These are phyloP conservation scores for Phenganax marumi DNA, from an alignment of 92 coral and sea anemone genomes.

Conservation along the genomic window DNA sequence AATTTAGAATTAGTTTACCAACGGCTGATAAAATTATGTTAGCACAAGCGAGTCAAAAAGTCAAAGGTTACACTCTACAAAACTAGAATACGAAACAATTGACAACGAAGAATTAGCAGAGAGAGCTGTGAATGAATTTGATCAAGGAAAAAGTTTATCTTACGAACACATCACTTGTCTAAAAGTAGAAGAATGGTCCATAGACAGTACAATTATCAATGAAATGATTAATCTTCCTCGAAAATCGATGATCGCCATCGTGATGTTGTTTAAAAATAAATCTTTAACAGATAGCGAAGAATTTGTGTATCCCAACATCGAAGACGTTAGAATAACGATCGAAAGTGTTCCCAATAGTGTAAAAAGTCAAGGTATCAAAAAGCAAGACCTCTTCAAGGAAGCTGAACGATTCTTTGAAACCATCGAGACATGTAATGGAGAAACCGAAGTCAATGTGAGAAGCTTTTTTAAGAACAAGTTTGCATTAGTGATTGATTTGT, in stretches of 20 bases:
- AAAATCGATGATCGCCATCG: constrained; percentile 12
- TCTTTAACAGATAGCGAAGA: neutral
- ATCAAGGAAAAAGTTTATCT: neutral
- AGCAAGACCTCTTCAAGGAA: constrained; percentile 21
- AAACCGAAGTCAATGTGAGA: neutral
- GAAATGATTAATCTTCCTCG: constrained; percentile 15
- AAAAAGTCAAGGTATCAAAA: constrained; percentile 23
- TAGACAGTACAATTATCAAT: neutral
- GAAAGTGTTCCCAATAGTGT: constrained; percentile 38
- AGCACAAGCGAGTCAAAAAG: neutral
- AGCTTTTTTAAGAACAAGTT: constrained; percentile 30
- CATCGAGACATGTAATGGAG: neutral
- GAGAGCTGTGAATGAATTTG: neutral
- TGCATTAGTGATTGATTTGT: constrained; percentile 33
- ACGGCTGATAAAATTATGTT: neutral
- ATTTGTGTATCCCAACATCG: constrained; percentile 13
- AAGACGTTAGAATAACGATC: constrained; percentile 6
- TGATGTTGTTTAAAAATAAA: constrained; percentile 14
- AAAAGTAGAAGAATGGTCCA: neutral
- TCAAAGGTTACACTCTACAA: neutral
- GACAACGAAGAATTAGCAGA: neutral
- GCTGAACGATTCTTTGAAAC: constrained; percentile 12
- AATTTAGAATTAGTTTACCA: neutral
- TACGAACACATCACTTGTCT: constrained; percentile 10
- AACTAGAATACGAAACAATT: constrained; percentile 23